Conservation (phyloP, 2,888 invertebrate genomes). For the Drosophila dives region DNA sequence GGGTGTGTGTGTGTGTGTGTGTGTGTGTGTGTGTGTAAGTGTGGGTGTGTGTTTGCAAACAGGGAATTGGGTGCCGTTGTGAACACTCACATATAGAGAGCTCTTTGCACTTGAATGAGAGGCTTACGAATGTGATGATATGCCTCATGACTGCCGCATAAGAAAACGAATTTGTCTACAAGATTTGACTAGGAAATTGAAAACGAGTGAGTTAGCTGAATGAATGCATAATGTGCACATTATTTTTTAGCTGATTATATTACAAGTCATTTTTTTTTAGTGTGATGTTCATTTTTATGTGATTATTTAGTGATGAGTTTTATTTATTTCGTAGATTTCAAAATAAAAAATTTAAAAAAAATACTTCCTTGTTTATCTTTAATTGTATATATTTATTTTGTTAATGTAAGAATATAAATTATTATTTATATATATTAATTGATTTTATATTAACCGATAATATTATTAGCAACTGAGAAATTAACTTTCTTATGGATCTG, state of each 20-base stretch:
- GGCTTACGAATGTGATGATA: slow-evolving; percentile 51
- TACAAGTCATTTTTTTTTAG: too few relatives aligned
- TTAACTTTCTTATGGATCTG: too few relatives aligned
- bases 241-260: neutral
- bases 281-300: neutral
- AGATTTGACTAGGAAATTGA: slow-evolving; percentile 1
- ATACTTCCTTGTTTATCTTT: neutral
- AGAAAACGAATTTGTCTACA: slow-evolving; percentile 51
- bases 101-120: slow-evolving; percentile 50
- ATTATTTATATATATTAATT: neutral
- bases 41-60: slow-evolving; percentile 28
- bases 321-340: neutral
- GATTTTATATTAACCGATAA: fast-evolving
- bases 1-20: neutral
- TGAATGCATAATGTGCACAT: neutral
- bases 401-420: neutral
- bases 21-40: neutral
- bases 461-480: neutral
- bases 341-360: neutral
- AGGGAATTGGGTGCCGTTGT: slow-evolving; percentile 40
- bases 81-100: slow-evolving; percentile 56
- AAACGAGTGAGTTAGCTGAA: slow-evolving; percentile 6
- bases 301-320: neutral
- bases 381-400: neutral
- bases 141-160: slow-evolving; percentile 23